A percentile compares a stretch with the other conserved stretches of the same genome.
phyloP scores from a whole-genome alignment of 2,113 vertebrate genomes.

The Motacilla alba region DNA sequence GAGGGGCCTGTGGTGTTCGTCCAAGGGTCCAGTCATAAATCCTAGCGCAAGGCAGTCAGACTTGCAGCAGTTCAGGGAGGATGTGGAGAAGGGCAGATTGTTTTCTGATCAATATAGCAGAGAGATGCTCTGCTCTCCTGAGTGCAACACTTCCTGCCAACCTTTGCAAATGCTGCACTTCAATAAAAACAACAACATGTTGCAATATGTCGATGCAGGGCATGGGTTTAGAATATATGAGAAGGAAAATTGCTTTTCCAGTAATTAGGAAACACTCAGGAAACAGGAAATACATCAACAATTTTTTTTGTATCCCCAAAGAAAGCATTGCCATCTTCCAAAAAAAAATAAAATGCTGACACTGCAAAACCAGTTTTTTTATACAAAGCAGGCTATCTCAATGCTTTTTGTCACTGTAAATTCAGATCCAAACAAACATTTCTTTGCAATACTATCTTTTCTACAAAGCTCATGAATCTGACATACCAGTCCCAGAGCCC shows the following conservation, averaged over 20 bases:
- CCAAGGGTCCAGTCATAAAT: background rate
- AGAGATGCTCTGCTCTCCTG: background rate
- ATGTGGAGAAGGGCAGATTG: background rate
- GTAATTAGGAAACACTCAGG: background rate
- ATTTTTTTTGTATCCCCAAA: background rate
- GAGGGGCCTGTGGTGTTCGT: background rate
- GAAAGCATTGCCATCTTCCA: background rate
- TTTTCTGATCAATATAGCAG: background rate
- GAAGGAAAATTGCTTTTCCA: background rate
- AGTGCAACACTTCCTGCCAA: background rate
- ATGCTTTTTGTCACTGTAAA: background rate
- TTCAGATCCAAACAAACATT: background rate
- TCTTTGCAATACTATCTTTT: background rate
- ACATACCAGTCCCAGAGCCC: background rate
- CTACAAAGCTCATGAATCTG: background rate
- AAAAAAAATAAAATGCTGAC: background rate
- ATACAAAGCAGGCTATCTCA: background rate
- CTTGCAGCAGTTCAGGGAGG: background rate
- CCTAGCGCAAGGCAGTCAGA: background rate
- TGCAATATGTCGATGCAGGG: accelerated
- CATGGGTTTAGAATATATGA: background rate
- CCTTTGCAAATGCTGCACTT: background rate
- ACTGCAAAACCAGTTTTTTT: background rate
- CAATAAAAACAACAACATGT: background rate
- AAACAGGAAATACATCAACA: background rate